These are phyloP conservation scores for Cephus pygmeus DNA, from an alignment of 2,888 invertebrate genomes.

Conservation along the genomic window DNA sequence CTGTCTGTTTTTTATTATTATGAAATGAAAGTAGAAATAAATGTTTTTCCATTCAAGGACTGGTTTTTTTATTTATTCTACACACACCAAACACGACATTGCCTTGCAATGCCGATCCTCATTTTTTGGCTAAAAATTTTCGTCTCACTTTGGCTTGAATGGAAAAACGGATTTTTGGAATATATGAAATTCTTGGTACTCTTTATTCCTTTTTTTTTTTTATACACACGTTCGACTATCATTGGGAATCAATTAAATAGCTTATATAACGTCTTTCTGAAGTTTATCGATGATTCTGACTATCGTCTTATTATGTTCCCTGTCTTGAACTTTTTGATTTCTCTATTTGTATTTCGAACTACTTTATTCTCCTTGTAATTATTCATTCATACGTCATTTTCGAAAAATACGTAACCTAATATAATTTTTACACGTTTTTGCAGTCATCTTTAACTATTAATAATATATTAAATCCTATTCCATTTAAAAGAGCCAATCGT, in stretches of 20 bases:
- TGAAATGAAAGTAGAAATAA: slow-evolving; percentile 61
- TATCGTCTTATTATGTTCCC: not conserved
- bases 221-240: not conserved
- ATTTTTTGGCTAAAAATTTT: slow-evolving; percentile 58
- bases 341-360: slow-evolving; percentile 15
- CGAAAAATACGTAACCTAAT: not conserved
- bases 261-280: not conserved
- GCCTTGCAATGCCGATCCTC: slow-evolving; percentile 27
- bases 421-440: not conserved
- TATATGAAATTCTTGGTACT: slow-evolving; percentile 13
- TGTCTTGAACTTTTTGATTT: slow-evolving; percentile 16
- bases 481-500: not conserved
- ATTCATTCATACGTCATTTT: not conserved
- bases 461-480: not conserved
- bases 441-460: not conserved
- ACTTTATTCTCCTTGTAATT: not conserved
- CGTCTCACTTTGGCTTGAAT: slow-evolving; percentile 64
- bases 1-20: slow-evolving; percentile 35
- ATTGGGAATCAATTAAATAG: not conserved
- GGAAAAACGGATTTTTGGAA: slow-evolving; percentile 52
- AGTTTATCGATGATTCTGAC: not conserved
- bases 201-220: not conserved
- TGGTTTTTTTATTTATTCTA: slow-evolving; percentile 61
- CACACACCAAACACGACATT: slow-evolving; percentile 46
- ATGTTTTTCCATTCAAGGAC: slow-evolving; percentile 65